Evolutionary conservation across 2,797 vertebrate species (phyloP).

Genomic region (Phalloptychus januarius): DNA sequence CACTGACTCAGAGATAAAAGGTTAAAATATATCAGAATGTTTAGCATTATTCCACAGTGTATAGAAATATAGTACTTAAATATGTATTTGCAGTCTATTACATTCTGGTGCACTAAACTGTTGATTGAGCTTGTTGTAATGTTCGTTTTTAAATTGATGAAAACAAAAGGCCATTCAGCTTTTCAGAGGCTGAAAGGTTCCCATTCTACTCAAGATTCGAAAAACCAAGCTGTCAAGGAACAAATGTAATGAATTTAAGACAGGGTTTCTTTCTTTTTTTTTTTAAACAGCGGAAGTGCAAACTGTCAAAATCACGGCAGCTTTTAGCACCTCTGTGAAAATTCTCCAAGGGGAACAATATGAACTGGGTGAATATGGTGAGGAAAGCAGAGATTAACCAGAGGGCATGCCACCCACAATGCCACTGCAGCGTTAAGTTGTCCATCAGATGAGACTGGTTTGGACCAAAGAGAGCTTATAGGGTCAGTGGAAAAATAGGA

Average conservation of each 20-base stretch:
- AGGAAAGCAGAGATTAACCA: constrained; percentile 25
- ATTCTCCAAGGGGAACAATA: constrained; percentile 40
- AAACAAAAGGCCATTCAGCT: neutral
- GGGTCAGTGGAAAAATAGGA: neutral
- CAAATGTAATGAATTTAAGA: constrained; percentile 18
- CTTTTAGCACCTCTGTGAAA: constrained; percentile 64
- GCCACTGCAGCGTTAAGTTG: neutral
- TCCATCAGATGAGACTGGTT: neutral
- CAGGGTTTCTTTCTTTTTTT: neutral
- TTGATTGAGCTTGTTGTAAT: neutral
- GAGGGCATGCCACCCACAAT: constrained; percentile 18
- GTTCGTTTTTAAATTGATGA: neutral
- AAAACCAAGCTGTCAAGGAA: constrained; percentile 1
- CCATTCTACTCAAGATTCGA: neutral
- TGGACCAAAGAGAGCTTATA: neutral
- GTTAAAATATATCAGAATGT: neutral
- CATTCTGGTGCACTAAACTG: neutral
- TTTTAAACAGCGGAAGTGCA: constrained; percentile 20
- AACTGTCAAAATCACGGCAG: constrained; percentile 33
- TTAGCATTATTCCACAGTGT: neutral
- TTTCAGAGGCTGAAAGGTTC: neutral
- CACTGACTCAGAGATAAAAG: neutral
- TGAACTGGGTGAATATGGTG: constrained; percentile 2
- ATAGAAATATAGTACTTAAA: neutral
- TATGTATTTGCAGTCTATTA: neutral